Evolutionary conservation across 2,797 vertebrate species (phyloP), one percentile per base, ranked within the genome.

Genomic region (Thalassophryne amazonica): DNA sequence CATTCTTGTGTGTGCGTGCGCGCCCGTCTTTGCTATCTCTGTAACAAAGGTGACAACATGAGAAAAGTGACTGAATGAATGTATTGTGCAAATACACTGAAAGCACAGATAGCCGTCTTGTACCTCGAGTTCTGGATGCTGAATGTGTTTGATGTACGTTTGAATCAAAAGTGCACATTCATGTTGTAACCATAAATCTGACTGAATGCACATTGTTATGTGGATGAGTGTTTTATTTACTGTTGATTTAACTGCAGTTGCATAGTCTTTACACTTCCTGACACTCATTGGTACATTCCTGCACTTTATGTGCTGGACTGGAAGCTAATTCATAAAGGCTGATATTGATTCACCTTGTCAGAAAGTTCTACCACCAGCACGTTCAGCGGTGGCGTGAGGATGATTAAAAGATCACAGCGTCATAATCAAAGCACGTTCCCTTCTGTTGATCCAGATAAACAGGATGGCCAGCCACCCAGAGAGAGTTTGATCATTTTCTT

Each of bases 31-130:
- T 37, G 55, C 23, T 35, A 42, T 30, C 55, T 65, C 27, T 23
- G 20, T 43, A 57, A 73, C 88, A 86, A 73, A 89, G 88, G 56
- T 84, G 84, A 82, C 78, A 47, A 34, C 13, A 30, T 59, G 40
- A 59, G 45, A 38, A 46, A 48, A 22, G 20, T n/a, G n/a, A n/a
- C n/a, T n/a, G n/a, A n/a, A 6, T 14, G 16, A 7, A 22, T 6
- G 3, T 4, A 5, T 24, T 2, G 27, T 43, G 7, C 29, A 27
- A 7, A 15, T 22, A 20, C 16, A 23, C 5, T 14, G 15, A 25
- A 35, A 33, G 1, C 22, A 5, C 17, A 33, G 16, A 23, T 31
- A 11, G 14, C 39, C 6, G 4, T 38, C 15, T 4, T 33, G 24
- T 28, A 7, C 45, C 10, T 27, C 25, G 16, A 18, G 4, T 29